Evolutionary conservation across 2,888 invertebrate species (phyloP).

Genomic region (Diplazon laetatorius): DNA sequence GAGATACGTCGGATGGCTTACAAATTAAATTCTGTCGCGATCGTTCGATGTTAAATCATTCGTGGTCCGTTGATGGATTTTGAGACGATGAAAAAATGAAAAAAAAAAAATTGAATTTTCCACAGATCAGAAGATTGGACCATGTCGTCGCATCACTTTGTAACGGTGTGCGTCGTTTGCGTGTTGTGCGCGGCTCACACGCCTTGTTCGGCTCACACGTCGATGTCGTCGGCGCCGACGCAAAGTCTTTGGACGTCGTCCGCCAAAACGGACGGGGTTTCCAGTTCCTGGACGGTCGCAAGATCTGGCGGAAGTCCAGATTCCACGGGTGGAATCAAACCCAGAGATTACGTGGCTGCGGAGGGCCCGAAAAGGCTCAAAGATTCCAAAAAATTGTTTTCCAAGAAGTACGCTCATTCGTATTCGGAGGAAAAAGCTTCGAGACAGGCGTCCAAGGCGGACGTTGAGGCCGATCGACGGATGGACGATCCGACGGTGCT

Average conservation of each 20-base stretch:
- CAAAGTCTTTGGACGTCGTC: conserved; percentile 40
- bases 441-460: conserved; percentile 27
- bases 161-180: conserved; percentile 93
- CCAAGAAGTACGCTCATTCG: conserved; percentile 54
- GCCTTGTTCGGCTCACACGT: conserved; percentile 89
- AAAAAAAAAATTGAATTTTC: neutral
- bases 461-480: neutral
- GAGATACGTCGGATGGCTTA: too few relatives aligned
- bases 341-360: neutral
- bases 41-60: too few relatives aligned
- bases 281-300: conserved; percentile 37
- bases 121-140: neutral
- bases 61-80: too few relatives aligned
- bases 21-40: too few relatives aligned
- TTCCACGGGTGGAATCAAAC: conserved; percentile 31
- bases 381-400: conserved; percentile 20
- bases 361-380: neutral
- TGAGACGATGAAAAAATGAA: too few relatives aligned
- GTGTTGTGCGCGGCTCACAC: conserved; percentile 90
- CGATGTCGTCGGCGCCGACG: conserved; percentile 77
- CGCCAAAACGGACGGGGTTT: conserved; percentile 23
- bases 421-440: conserved; percentile 56
- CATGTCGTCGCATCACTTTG: conserved; percentile 85
- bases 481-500: conserved; percentile 67
- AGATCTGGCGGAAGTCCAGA: conserved; percentile 55